Evolutionary conservation across 92 coral and sea anemone genomes (phyloP), one percentile per base, ranked within the genome.

Genomic region (Siderastrea radians): DNA sequence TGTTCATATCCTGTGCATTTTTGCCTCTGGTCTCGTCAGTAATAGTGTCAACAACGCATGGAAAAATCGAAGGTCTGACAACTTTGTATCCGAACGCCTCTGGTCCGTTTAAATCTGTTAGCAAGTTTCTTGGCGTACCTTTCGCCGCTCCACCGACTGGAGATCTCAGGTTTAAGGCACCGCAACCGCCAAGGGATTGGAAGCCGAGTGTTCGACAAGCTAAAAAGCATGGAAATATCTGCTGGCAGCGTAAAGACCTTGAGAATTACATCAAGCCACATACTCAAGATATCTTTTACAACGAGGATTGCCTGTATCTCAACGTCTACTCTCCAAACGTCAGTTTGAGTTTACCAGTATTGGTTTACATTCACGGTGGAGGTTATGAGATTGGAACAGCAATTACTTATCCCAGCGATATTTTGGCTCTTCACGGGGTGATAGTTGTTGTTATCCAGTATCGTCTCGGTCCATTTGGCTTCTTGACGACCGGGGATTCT

Each of bases 391-490:
- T 50, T 1, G 94, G 84, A 1, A 38, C 84, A 7, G 65, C 75
- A 46, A 68, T 68, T 7, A 38, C 53, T 13, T 44, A 4, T 46
- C 68, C 52, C 0, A 57, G 86, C 86, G 77, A 91, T 46, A 79
- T 44, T 61, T 67, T 91, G 38, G 94, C 94, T 15, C 81, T 87
- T 13, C 81, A 85, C 8, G 94, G 94, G 3, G 91, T 91, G 71
- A 89, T 70, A 14, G 91, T 91, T 10, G 94, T 91, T 9, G 68
- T 81, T 5, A 72, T 91, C 6, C 94, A 91, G 65, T 91, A 91
- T 78, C 94, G 94, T 62, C 81, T 91, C 54, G 90, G 88, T 49
- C 84, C 91, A 0, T 91, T 91, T 52, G 94, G 94, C 2, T 91
- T 91, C 58, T 53, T 87, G 9, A 86, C 91, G 8, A 91, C 91